Evolutionary conservation across 2,113 vertebrate species (phyloP).

Genomic region (Odobenus rosmarus): DNA sequence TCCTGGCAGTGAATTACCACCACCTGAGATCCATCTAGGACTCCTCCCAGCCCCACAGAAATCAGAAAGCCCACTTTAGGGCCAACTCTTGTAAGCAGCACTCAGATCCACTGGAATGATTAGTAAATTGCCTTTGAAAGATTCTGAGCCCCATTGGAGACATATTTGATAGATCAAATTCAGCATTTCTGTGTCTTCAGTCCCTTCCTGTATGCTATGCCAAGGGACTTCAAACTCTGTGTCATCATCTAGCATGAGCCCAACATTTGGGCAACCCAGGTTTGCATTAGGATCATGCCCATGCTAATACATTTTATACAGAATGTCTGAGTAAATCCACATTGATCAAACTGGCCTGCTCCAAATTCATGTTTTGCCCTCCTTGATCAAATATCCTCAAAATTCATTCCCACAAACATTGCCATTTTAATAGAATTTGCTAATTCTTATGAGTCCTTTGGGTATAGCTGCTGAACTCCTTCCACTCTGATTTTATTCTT

Average conservation of each 20-base stretch:
- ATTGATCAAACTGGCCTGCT: background rate
- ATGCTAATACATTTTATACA: background rate
- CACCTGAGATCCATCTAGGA: background rate
- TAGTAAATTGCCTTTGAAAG: constrained; percentile 30
- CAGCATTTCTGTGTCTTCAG: background rate
- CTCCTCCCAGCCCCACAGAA: background rate
- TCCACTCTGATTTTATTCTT: background rate
- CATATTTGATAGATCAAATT: background rate
- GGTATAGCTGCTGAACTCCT: background rate
- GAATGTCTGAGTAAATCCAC: background rate
- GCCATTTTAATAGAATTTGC: background rate
- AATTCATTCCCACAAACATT: background rate
- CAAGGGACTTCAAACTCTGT: background rate
- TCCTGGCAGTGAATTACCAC: background rate
- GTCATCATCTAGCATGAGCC: background rate
- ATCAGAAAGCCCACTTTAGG: constrained; percentile 10
- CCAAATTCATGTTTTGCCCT: background rate
- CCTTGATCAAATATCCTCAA: background rate
- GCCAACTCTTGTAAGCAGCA: background rate
- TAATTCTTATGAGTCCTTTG: background rate
- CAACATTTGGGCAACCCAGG: background rate
- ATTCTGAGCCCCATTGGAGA: background rate
- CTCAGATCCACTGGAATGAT: background rate
- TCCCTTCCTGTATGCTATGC: background rate
- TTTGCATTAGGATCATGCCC: background rate